A percentile compares a stretch with the other conserved stretches of the same genome.
These are phyloP conservation scores for Cranoglanis bouderius DNA, from an alignment of 2,113 vertebrate species.

Conservation along the genomic window DNA sequence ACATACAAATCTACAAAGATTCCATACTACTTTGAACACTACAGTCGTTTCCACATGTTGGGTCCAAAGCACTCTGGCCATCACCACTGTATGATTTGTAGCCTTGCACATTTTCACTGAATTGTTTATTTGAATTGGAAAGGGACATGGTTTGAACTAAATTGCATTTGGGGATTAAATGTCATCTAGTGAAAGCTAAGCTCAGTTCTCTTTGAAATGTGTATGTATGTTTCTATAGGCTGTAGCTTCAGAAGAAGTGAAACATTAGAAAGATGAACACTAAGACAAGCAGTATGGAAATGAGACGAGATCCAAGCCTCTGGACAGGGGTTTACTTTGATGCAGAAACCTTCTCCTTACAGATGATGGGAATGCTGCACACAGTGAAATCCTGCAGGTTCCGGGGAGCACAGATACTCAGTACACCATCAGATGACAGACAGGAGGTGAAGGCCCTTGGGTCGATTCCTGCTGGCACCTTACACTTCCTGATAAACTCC, in stretches of 20 bases:
- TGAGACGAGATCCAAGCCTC: conserved; percentile 37
- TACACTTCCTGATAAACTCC: conserved; percentile 82
- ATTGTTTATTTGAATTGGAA: not conserved
- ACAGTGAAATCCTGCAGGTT: conserved; percentile 71
- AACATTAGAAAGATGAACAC: not conserved
- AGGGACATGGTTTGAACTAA: no score
- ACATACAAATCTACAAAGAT: no score
- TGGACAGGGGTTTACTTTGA: conserved; percentile 70
- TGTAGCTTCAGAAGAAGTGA: not conserved
- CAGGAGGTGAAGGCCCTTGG: conserved; percentile 78
- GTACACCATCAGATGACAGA: conserved; percentile 79
- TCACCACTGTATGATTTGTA: not conserved
- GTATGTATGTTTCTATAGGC: not conserved
- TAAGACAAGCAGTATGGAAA: not conserved
- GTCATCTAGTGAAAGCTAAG: not conserved
- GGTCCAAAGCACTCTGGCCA: not conserved
- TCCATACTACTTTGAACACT: not conserved
- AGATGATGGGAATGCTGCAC: conserved; percentile 77
- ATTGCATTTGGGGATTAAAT: not conserved
- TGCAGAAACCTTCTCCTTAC: conserved; percentile 74
- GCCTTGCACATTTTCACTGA: not conserved
- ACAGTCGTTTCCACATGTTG: not conserved
- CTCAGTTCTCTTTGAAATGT: not conserved
- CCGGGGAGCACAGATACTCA: conserved; percentile 76
- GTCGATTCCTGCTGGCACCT: conserved; percentile 79